A percentile compares a stretch with the other conserved stretches of the same genome.
Evolutionary conservation across 2,113 vertebrate genomes (phyloP).

Genomic region (Oncorhynchus nerka): DNA sequence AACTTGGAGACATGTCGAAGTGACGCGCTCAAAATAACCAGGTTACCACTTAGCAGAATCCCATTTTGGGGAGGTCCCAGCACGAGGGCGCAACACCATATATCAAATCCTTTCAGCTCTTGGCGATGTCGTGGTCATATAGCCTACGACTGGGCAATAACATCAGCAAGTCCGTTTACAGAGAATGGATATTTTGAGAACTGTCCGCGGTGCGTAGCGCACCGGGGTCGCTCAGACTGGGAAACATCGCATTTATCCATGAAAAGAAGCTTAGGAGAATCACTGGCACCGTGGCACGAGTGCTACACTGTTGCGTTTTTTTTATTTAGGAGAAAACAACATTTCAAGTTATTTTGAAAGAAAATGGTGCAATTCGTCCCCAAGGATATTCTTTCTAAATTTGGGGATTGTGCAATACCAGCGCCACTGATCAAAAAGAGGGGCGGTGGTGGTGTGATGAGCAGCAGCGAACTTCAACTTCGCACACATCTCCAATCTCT

Average conservation of each 20-base stretch:
- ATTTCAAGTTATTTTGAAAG: slow-evolving; percentile 57
- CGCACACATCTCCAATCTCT: slow-evolving; percentile 41
- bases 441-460: slow-evolving; percentile 54
- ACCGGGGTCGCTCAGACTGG: slow-evolving; percentile 39
- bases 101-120: slow-evolving; percentile 70
- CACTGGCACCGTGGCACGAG: slow-evolving; percentile 39
- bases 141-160: slow-evolving; percentile 44
- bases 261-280: background rate
- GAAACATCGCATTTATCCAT: slow-evolving; percentile 31
- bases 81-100: slow-evolving; percentile 64
- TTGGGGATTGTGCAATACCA: slow-evolving; percentile 53
- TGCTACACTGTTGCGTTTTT: slow-evolving; percentile 66
- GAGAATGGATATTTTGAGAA: slow-evolving; percentile 49
- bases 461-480: slow-evolving; percentile 68
- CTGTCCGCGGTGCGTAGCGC: slow-evolving; percentile 44
- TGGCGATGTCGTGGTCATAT: slow-evolving; percentile 46
- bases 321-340: slow-evolving; percentile 38
- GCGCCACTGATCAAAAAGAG: slow-evolving; percentile 44
- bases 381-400: slow-evolving; percentile 67
- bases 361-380: slow-evolving; percentile 54
- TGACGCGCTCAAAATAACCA: slow-evolving; percentile 73
- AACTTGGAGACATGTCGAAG: slow-evolving; percentile 53
- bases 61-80: slow-evolving; percentile 71
- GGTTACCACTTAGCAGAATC: slow-evolving; percentile 68
- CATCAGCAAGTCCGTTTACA: slow-evolving; percentile 12